Base-by-base conservation (phyloP, 1,140 invertebrate species). In the Ceratina australensis region DNA sequence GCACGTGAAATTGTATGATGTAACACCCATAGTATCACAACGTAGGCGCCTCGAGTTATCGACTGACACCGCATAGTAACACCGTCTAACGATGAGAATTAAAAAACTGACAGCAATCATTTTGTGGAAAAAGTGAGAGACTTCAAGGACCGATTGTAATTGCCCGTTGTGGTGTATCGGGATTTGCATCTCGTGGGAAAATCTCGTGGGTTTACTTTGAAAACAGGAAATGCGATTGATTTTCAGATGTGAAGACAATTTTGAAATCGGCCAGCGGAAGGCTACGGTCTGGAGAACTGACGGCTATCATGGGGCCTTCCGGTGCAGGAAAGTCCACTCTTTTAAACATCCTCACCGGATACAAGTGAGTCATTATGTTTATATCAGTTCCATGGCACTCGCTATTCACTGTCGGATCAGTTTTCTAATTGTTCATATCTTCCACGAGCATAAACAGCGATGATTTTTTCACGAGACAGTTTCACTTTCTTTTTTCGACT, bases 281-380 rank as follows among this genome's bases (percentile, higher is more conserved):
- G 77, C 93, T 98, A 72, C 94, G 95, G 42, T 97, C 96, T 20
- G 96, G 97, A 20, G 96, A 98, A 88, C 93, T 98, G 73, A 98
- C 97, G 22, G 97, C 97, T 79, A 98, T 98, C 84, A 98, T 98
- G 97, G 97, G 98, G 13, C 97, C 97, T 20, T 98, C 97, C 0
- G 97, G 97, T 22, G 97, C 97, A 72, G 97, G 97, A 76, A 98
- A 98, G 92, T 97, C 96, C 10, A 98, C 97, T 3, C 92, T 97
- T n/a, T 94, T 97, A 77, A 97, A 97, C 84, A 97, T 97, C 84
- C 93, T 97, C 61, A 97, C 96, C 18, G 96, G 96, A 91, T 97
- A 97, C 93, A 96, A 95, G 96, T 97, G 91, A 95, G 95, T 94
- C 28, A 68, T 50, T 49, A 20, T 52, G 33, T 64, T 65, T 49